Conservation (phyloP, 2,888 invertebrate species). For the Lasius fuliginosus region DNA sequence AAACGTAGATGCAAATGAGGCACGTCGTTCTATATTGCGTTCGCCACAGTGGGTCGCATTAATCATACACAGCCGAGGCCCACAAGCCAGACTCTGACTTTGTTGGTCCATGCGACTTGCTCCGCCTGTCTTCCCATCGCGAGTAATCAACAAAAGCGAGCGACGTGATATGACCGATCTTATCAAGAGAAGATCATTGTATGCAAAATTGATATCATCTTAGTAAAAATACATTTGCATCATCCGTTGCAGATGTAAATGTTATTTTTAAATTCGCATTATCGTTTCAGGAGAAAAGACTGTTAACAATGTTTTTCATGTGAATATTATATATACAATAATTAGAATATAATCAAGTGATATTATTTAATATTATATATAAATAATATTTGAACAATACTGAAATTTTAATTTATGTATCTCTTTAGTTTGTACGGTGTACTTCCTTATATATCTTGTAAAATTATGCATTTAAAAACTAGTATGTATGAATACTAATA, state of each 20-base stretch:
- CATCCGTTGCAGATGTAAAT: not conserved
- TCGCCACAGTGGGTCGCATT: conserved; percentile 76
- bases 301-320: not conserved
- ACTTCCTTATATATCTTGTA: not conserved
- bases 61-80: conserved; percentile 61
- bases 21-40: conserved; percentile 74
- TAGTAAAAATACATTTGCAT: not conserved
- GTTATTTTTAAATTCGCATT: not conserved
- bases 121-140: conserved; percentile 56
- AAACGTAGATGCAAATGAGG: conserved; percentile 77
- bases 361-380: not conserved
- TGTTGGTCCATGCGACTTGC: conserved; percentile 36
- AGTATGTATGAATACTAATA: not conserved
- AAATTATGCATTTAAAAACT: not conserved
- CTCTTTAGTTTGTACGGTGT: not conserved
- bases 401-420: not conserved
- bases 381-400: not conserved
- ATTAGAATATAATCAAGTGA: not conserved
- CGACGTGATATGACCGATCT: conserved; percentile 69
- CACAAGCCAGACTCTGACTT: conserved; percentile 28
- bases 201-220: not conserved
- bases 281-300: not conserved
- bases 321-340: not conserved
- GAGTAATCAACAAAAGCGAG: conserved; percentile 71
- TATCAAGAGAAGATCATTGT: conserved; percentile 23